phyloP scores from a whole-genome alignment of 2,113 vertebrate genomes.

The Notiomystis cincta region DNA sequence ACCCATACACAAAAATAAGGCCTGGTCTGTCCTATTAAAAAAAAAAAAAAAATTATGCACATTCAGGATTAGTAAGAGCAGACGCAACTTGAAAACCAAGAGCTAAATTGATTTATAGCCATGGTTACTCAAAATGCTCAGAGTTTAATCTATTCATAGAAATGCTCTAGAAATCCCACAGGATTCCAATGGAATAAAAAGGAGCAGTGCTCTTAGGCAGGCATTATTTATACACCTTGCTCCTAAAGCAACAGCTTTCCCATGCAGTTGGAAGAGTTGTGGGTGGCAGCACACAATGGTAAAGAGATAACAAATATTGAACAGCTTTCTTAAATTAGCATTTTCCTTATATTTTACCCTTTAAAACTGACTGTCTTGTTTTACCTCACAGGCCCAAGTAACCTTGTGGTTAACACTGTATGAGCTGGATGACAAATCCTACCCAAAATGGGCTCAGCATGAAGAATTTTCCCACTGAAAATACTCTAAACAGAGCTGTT shows the following conservation, averaged over 20 bases:
- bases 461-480: constrained; percentile 17
- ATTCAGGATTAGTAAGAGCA: constrained; percentile 13
- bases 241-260: constrained; percentile 36
- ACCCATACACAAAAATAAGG: not conserved
- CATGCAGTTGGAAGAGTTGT: not conserved
- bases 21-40: not conserved
- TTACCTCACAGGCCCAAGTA: constrained; percentile 36
- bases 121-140: constrained; percentile 65
- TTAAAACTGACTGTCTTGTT: not conserved
- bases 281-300: not conserved
- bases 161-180: constrained; percentile 63
- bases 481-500: not conserved
- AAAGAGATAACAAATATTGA: constrained; percentile 21
- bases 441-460: not conserved
- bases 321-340: constrained; percentile 29
- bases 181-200: constrained; percentile 47
- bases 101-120: constrained; percentile 66
- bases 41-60: not conserved
- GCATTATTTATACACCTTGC: constrained; percentile 61
- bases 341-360: not conserved
- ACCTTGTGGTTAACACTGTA: not conserved
- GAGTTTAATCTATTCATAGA: constrained; percentile 64
- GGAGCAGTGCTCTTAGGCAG: constrained; percentile 10
- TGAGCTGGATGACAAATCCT: not conserved
- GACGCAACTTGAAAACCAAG: constrained; percentile 65